A percentile compares a stretch with the other conserved stretches of the same genome.
Evolutionary conservation across 2,888 invertebrate genomes (phyloP).

Genomic region (Ophion ventricosus): DNA sequence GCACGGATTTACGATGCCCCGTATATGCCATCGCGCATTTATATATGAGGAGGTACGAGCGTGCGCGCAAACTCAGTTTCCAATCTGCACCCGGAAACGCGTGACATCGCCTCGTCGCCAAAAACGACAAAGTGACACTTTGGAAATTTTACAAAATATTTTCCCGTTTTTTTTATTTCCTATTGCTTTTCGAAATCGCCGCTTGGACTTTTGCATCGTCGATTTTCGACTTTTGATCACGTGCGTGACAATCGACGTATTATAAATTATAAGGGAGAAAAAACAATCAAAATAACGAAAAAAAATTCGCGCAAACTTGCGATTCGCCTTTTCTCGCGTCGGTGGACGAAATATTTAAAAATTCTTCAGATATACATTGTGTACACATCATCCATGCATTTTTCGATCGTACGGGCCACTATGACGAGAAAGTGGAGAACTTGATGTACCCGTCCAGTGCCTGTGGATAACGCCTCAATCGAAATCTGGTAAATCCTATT

Average conservation of each 20-base stretch:
- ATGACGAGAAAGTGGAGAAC: constrained; percentile 67
- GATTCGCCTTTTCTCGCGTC: constrained; percentile 5
- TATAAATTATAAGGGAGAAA: not conserved
- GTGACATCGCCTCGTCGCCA: constrained; percentile 48
- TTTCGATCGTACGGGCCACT: constrained; percentile 61
- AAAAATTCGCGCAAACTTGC: not conserved
- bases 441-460: constrained; percentile 59
- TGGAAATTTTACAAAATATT: constrained; percentile 8
- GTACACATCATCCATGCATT: constrained; percentile 58
- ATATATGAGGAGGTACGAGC: constrained; percentile 74
- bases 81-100: constrained; percentile 63
- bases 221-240: not conserved
- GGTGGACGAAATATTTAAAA: constrained; percentile 10
- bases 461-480: constrained; percentile 57
- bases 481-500: constrained; percentile 55
- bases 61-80: constrained; percentile 74
- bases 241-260: not conserved
- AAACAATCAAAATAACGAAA: not conserved
- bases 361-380: constrained; percentile 18
- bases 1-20: constrained; percentile 38
- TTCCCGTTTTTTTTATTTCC: not conserved
- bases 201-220: not conserved
- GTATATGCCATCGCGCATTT: constrained; percentile 69
- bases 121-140: constrained; percentile 16
- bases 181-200: not conserved